phyloP scores from a whole-genome alignment of 2,888 invertebrate genomes.

The Ametastegia equiseti region DNA sequence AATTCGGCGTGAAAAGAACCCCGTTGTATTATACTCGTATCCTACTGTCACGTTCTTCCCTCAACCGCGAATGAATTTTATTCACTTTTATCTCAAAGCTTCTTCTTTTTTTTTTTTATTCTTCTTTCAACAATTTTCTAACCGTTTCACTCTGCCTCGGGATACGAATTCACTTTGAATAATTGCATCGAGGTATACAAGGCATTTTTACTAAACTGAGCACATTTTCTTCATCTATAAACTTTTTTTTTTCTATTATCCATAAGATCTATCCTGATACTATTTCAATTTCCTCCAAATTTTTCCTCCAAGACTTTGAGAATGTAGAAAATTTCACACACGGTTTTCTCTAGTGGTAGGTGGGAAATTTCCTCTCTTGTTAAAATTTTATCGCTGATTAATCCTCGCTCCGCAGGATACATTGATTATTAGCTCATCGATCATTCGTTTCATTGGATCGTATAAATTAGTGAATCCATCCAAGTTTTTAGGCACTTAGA shows the following conservation, averaged over 20 bases:
- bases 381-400: not conserved
- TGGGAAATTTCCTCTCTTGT: too few relatives aligned
- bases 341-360: too few relatives aligned
- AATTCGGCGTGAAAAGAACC: slow-evolving; percentile 17
- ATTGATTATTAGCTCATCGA: not conserved
- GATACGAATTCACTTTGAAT: not conserved
- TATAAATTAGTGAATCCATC: not conserved
- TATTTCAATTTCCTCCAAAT: too few relatives aligned
- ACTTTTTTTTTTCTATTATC: too few relatives aligned
- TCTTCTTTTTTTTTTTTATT: slow-evolving; percentile 11
- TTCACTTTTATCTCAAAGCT: not conserved
- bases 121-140: not conserved
- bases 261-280: too few relatives aligned
- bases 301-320: too few relatives aligned
- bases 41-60: not conserved
- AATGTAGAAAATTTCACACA: too few relatives aligned
- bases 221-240: too few relatives aligned
- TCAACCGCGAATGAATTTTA: not conserved
- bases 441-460: not conserved
- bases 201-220: too few relatives aligned
- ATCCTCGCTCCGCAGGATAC: not conserved
- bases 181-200: not conserved
- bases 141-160: not conserved
- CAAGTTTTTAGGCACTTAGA: not conserved
- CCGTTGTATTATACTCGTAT: not conserved